Evolutionary conservation across 1,140 invertebrate genomes (phyloP).

Genomic region (Sminthurides bifidus): DNA sequence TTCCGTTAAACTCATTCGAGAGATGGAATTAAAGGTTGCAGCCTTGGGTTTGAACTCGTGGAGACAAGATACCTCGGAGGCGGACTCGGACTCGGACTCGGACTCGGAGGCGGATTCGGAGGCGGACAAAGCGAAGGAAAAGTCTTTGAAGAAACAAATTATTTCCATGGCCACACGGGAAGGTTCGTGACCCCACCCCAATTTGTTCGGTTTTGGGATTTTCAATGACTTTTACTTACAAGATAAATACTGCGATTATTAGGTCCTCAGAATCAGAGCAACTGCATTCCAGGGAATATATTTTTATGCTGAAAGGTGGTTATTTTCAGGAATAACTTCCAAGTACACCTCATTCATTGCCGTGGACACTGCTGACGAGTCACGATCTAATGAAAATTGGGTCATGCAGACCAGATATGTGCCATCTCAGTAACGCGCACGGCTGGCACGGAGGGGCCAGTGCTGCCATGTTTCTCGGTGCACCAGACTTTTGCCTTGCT

Average conservation of each 20-base stretch:
- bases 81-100: neutral
- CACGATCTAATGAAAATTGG: conserved; percentile 21
- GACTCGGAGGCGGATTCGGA: neutral
- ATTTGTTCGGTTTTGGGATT: neutral
- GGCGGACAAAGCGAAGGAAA: conserved; percentile 3
- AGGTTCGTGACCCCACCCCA: conserved; percentile 4
- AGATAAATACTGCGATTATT: too few relatives aligned
- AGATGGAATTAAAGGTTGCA: conserved; percentile 27
- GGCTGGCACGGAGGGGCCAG: conserved; percentile 32
- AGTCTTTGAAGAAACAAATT: conserved; percentile 19
- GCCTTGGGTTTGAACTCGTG: neutral
- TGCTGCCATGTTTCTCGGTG: too few relatives aligned
- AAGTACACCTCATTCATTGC: conserved; percentile 31
- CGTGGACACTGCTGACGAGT: conserved; percentile 18
- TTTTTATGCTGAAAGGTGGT: too few relatives aligned
- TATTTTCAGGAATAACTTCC: conserved; percentile 28
- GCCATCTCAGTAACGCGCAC: conserved; percentile 24
- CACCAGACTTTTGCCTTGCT: too few relatives aligned
- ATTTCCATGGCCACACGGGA: conserved; percentile 22
- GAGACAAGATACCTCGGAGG: neutral
- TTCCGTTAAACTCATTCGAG: conserved; percentile 30
- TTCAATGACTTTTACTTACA: neutral
- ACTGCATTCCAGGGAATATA: too few relatives aligned
- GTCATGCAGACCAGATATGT: conserved; percentile 31
- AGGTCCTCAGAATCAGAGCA: too few relatives aligned